These are phyloP conservation scores for Hirtodrosophila alboralis DNA, from an alignment of 2,888 invertebrate species.

Conservation along the genomic window DNA sequence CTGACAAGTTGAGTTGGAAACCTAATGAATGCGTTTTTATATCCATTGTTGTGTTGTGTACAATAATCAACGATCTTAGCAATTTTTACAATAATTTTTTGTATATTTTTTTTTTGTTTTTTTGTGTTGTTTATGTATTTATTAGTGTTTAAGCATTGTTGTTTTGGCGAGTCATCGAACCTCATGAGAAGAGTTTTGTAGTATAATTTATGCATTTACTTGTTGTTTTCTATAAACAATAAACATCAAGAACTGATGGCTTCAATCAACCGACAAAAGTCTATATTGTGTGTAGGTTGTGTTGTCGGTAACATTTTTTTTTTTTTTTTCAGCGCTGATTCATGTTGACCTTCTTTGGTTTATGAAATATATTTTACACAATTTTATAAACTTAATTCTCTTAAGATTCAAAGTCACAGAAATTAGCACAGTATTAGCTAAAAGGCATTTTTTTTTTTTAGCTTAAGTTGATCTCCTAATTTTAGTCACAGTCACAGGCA, in stretches of 20 bases:
- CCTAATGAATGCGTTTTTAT: slow-evolving; percentile 35
- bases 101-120: not conserved
- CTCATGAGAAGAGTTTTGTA: slow-evolving; percentile 7
- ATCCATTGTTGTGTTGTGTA: slow-evolving; percentile 24
- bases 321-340: slow-evolving; percentile 36
- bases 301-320: not conserved
- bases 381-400: slow-evolving; percentile 18
- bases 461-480: slow-evolving; percentile 23
- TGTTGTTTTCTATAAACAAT: slow-evolving; percentile 39
- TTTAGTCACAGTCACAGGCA: slow-evolving; percentile 35
- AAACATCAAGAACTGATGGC: slow-evolving; percentile 58
- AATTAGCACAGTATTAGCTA: slow-evolving; percentile 50
- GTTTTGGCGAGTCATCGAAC: slow-evolving; percentile 49
- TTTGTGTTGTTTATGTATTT: slow-evolving; percentile 37
- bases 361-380: slow-evolving; percentile 32
- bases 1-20: slow-evolving; percentile 57
- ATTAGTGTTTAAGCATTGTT: slow-evolving; percentile 32
- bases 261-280: slow-evolving; percentile 51
- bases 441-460: slow-evolving; percentile 19
- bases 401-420: slow-evolving; percentile 30
- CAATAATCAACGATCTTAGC: slow-evolving; percentile 3
- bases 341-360: slow-evolving; percentile 60
- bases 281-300: slow-evolving; percentile 37
- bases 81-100: not conserved
- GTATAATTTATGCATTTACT: slow-evolving; percentile 56